Base-by-base conservation (phyloP, 2,113 vertebrate genomes). In the Pygoscelis adeliae region DNA sequence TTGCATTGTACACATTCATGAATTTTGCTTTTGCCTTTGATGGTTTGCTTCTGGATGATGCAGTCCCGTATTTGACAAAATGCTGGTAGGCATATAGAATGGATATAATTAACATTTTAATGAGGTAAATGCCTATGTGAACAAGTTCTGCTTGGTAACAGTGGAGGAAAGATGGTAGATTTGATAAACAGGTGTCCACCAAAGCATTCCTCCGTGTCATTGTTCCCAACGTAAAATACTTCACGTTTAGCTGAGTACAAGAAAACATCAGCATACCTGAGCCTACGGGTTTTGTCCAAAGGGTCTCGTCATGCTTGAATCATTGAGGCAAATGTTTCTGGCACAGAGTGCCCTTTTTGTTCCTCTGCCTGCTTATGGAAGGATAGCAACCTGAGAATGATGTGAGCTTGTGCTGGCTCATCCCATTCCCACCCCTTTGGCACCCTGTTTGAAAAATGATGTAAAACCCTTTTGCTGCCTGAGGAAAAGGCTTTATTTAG, bases 81-180 rank as follows among this genome's bases (percentile, higher is more conserved):
- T 69, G 22, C 52, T 53, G 5, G 10, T 10, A 62, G 21, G 26
- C 30, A 53, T 50, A 18, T 17, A 44, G 36, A 58, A 55, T 25
- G 6, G 62, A 49, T 70, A 58, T 32, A 81, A 66, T 42, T 34
- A 58, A 53, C 11, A 53, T 56, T 85, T 85, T 52, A 70, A 49
- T 44, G 66, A 83, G 61, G n/a, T 71, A 95, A 94, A 73, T 73
- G 70, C 44, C 8, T 32, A 26, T 22, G 29, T 42, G 87, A 93
- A 87, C 69, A 82, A 25, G 72, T 95, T 97, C 83, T 95, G 85
- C 71, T 94, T 87, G 83, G 89, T 94, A 38, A 70, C 83, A 90
- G 62, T 69, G 52, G 55, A 65, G 32, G 56, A 82, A 93, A 95
- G 70, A 83, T 56, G 69, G 61, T 74, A 69, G 53, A 58, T 90